Base-by-base conservation (phyloP, 2,888 invertebrate genomes). In the Napeogenes sylphis region DNA sequence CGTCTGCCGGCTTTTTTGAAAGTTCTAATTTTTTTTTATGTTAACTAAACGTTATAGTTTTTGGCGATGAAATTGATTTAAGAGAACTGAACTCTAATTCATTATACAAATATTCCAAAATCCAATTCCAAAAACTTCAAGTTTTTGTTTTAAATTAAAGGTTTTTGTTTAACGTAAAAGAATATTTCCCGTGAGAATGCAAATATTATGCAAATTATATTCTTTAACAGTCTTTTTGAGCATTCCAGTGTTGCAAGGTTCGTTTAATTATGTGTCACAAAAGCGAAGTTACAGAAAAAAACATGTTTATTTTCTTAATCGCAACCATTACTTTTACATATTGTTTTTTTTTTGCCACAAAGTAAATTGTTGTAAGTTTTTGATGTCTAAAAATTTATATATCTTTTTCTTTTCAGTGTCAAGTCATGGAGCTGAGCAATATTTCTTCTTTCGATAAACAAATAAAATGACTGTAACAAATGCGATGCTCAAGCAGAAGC, bases 401-500 rank as follows among this genome's bases (percentile, higher is more conserved):
- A 30, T 30, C 4, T 13, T 51, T 51, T 51, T 51, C 8, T 51
- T 51, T 51, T 51, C 51, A 51, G 51, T 51, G 21, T 30, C 8
- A 51, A 30, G 30, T 30, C 12, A 67, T 65, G 67, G 51, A 62
- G 38, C 47, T 45, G 21, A 45, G 12, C 57, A 32, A 35, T 42
- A 14, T 33, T 38, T 32, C n/a, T 42, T 42, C 10, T 8, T 21
- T 33, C 5, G n/a, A 14, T 42, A n/a, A 55, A 32, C 4, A 53
- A 54, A 61, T 56, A 64, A 57, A 55, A 68, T 63, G 62, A 61
- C 42, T 55, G 32, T 46, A 8, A 61, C 57, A 21, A 59, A 61
- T 51, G 56, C 47, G 30, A 68, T 63, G 57, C 53, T 59, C 55
- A 70, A 70, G 54, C 73, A 73, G 63, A 74, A 56, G 62, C 66